phyloP scores from a whole-genome alignment of 2,888 invertebrate species.

The Zhuqinia jingwanae region DNA sequence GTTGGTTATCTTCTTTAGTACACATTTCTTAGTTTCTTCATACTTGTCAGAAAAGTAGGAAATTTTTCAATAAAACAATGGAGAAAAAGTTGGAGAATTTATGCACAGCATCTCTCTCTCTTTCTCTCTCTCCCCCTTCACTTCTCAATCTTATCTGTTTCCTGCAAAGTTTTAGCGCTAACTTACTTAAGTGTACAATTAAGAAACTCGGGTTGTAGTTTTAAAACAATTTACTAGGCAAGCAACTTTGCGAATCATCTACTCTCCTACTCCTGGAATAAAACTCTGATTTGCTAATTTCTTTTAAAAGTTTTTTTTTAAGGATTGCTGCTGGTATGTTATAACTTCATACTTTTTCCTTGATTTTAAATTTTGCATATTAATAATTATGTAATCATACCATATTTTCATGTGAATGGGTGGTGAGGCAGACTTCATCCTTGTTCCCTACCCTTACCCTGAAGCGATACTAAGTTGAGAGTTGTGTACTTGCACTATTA shows the following conservation, averaged over 20 bases:
- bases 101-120: constrained; percentile 18
- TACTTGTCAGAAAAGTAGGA: neutral
- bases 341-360: neutral
- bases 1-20: neutral
- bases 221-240: neutral
- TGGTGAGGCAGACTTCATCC: too few species aligned
- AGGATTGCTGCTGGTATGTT: too few species aligned
- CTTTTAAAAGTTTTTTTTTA: too few species aligned
- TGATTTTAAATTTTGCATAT: neutral
- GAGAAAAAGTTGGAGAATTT: constrained; percentile 28
- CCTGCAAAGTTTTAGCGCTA: neutral
- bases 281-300: too few species aligned
- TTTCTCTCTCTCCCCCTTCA: too few species aligned
- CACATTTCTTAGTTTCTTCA: neutral
- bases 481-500: too few species aligned
- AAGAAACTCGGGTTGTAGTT: neutral
- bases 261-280: too few species aligned
- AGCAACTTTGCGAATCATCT: neutral
- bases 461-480: too few species aligned
- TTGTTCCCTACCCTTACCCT: too few species aligned
- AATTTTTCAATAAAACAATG: constrained; percentile 20
- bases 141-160: constrained; percentile 36
- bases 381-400: too few species aligned
- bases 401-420: too few species aligned
- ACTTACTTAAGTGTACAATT: neutral